Evolutionary conservation across 2,888 invertebrate species (phyloP).

Genomic region (Adela reaumurella): DNA sequence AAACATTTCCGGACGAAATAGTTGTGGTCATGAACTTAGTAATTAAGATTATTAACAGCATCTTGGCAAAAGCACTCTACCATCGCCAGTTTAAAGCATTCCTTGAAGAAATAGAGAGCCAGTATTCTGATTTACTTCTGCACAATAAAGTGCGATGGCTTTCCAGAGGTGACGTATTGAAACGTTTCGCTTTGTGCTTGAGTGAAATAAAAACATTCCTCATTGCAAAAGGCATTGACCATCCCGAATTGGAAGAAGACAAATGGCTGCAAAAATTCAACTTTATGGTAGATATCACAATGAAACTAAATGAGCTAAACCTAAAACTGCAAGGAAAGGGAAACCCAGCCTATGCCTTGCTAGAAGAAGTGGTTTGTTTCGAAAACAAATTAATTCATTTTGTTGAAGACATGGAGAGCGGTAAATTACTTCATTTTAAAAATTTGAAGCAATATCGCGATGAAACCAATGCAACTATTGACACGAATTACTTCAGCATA

Average conservation of each 20-base stretch:
- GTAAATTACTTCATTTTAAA: constrained; percentile 9
- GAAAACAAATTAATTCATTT: constrained; percentile 8
- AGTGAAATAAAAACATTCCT: constrained; percentile 8
- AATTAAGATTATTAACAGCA: constrained; percentile 15
- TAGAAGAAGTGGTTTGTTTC: constrained; percentile 9
- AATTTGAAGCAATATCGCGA: constrained; percentile 7
- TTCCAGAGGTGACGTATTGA: constrained; percentile 9
- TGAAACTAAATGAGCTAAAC: constrained; percentile 15
- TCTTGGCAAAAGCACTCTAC: constrained; percentile 2
- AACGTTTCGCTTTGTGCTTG: constrained; percentile 7
- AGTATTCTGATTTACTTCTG: constrained; percentile 9
- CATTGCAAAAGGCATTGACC: constrained; percentile 11
- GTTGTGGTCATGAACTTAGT: constrained; percentile 15
- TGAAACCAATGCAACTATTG: constrained; percentile 7
- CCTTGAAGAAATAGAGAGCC: constrained; percentile 6
- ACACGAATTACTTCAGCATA: constrained; percentile 8
- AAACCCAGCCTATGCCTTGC: constrained; percentile 8
- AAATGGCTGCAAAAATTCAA: constrained; percentile 12
- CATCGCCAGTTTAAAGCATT: constrained; percentile 7
- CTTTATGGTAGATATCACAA: constrained; percentile 6
- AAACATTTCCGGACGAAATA: constrained; percentile 14
- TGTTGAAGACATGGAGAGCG: constrained; percentile 7
- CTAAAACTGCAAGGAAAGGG: constrained; percentile 17
- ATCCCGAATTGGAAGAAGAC: constrained; percentile 12
- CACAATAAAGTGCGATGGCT: constrained; percentile 9